A percentile compares a stretch with the other conserved stretches of the same genome.
phyloP scores from a whole-genome alignment of 1,140 invertebrate species.

The Maconellicoccus hirsutus region DNA sequence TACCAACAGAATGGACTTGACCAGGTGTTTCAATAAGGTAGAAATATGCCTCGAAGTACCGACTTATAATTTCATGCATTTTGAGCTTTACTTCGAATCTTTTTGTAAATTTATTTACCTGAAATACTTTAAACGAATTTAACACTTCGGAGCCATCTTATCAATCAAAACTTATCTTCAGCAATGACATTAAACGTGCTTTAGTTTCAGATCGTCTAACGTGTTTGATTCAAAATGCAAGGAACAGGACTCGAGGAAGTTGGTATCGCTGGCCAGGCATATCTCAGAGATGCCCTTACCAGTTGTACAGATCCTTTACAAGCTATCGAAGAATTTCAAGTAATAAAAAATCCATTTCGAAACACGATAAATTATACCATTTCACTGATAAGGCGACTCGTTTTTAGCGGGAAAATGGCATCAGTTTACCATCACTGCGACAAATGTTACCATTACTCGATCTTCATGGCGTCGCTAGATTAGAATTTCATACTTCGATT shows the following conservation, averaged over 20 bases:
- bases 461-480: conserved; percentile 75
- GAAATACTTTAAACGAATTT: too few relatives aligned
- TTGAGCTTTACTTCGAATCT: too few relatives aligned
- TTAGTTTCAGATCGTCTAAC: too few relatives aligned
- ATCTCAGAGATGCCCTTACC: conserved; percentile 79
- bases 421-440: conserved; percentile 78
- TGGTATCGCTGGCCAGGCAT: conserved; percentile 80
- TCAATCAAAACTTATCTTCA: too few relatives aligned
- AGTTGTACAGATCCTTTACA: conserved; percentile 92
- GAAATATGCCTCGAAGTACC: too few relatives aligned
- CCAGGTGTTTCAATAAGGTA: too few relatives aligned
- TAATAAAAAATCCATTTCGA: conserved; percentile 33
- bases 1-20: too few relatives aligned
- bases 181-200: too few relatives aligned
- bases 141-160: too few relatives aligned
- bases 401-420: conserved; percentile 74
- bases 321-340: conserved; percentile 95
- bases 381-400: conserved; percentile 24
- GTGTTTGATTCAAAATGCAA: background rate
- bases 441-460: conserved; percentile 91
- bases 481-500: conserved; percentile 91
- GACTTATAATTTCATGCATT: too few relatives aligned
- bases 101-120: too few relatives aligned
- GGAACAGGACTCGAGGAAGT: conserved; percentile 12
- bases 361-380: background rate